phyloP scores from a whole-genome alignment of 2,113 vertebrate genomes.

The Poecilia latipinna region DNA sequence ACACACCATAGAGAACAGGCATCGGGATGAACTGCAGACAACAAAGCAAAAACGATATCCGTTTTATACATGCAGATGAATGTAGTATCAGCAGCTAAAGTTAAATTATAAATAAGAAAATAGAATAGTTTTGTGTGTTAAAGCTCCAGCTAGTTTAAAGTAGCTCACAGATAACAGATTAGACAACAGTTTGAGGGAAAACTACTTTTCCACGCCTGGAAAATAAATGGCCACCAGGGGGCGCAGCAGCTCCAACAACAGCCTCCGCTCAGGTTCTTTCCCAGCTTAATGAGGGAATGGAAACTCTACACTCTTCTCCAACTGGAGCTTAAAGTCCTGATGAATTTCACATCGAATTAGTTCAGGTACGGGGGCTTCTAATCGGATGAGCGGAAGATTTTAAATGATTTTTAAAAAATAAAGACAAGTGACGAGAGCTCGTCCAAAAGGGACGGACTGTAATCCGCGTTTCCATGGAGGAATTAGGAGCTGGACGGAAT shows the following conservation, averaged over 20 bases:
- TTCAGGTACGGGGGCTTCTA: conserved; percentile 41
- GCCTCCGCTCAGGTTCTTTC: conserved; percentile 6
- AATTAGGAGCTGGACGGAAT: conserved; percentile 52
- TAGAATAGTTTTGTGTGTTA: too few species aligned
- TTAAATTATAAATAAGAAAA: too few species aligned
- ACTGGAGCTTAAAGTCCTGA: conserved; percentile 54
- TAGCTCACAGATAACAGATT: background rate
- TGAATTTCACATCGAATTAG: conserved; percentile 64
- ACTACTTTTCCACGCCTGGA: too few species aligned
- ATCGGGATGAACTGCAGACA: conserved; percentile 79
- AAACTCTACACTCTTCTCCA: conserved; percentile 47
- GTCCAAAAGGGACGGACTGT: conserved; percentile 59
- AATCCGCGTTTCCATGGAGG: conserved; percentile 49
- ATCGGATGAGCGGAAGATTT: conserved; percentile 52
- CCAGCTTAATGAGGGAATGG: conserved; percentile 52
- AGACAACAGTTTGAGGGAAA: background rate
- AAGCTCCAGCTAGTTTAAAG: background rate
- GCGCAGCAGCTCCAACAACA: conserved; percentile 19
- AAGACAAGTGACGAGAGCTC: conserved; percentile 29
- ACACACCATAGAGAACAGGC: conserved; percentile 83
- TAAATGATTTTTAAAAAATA: conserved; percentile 46
- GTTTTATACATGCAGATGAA: background rate
- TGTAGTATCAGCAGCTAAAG: background rate
- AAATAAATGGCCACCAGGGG: conserved; percentile 55
- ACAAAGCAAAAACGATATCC: background rate